phyloP scores from a whole-genome alignment of 30 jellyfish, hydroid and myxozoan species.

The Clytia hemisphaerica region DNA sequence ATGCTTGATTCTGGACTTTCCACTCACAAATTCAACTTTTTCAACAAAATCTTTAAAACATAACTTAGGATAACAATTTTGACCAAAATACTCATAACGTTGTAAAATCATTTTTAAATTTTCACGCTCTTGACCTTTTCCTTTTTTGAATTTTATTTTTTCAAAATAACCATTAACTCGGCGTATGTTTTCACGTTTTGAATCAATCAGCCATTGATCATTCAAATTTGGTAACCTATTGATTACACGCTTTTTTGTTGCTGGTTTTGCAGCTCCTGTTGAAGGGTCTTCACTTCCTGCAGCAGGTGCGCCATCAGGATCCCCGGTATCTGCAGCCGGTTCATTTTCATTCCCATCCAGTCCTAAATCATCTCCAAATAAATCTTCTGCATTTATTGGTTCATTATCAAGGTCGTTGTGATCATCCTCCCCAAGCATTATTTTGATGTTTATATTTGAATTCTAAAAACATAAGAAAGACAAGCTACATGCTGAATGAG shows the following conservation, averaged over 20 bases:
- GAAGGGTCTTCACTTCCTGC: background rate
- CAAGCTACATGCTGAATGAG: no score
- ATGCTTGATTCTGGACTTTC: conserved; percentile 10
- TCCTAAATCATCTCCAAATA: conserved; percentile 23
- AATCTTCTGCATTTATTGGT: conserved; percentile 30
- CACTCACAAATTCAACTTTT: conserved; percentile 35
- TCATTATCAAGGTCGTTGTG: conserved; percentile 21
- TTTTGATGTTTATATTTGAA: no score
- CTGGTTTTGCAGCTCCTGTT: background rate
- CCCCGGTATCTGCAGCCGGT: background rate
- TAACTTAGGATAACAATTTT: conserved; percentile 37
- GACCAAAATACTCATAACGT: conserved; percentile 50
- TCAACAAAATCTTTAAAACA: conserved; percentile 48
- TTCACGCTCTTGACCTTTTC: conserved; percentile 20
- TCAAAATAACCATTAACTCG: conserved; percentile 24
- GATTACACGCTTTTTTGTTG: background rate
- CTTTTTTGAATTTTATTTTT: conserved; percentile 1
- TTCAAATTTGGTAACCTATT: conserved; percentile 22
- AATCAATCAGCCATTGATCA: conserved; percentile 25
- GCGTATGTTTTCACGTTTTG: conserved; percentile 17
- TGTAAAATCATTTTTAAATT: conserved; percentile 18
- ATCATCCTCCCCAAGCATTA: no score
- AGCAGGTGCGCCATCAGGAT: conserved; percentile 5
- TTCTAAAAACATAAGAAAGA: no score
- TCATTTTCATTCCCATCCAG: background rate